Evolutionary conservation across 2,888 invertebrate species (phyloP), one percentile per base, ranked within the genome.

Genomic region (Nemurella pictetii): DNA sequence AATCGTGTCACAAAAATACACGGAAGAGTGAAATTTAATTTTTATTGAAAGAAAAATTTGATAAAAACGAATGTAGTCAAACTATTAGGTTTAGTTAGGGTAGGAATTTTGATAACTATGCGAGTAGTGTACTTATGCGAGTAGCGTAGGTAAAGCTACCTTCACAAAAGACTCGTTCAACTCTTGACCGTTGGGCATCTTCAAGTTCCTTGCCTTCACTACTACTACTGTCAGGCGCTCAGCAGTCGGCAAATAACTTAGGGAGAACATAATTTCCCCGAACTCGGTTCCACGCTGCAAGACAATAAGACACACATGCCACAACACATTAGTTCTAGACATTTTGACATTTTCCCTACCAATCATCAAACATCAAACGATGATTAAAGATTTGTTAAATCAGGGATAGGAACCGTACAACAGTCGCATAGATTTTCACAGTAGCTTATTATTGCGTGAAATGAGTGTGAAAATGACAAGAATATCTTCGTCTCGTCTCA

Each of bases 231-330:
- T 96, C 27, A 96, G 92, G 83, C 96, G 92, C 89, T 96, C 96
- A 9, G 96, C 96, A 2, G 96, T 96, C 26, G 96, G 96, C 86
- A 96, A 91, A 89, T 96, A 96, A 88, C 95, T 95, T 82, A 96
- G 89, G 0, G 96, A 96, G 89, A 96, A 95, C 94, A 96, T 94
- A 27, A 96, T 91, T 89, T 96, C 96, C 7, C 96, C 96, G 88
- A 94, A 93, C 88, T 94, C 94, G 4, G 94, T 93, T 28, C 93
- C 92, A 89, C 91, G 93, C 92, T 93, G 90, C 55, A 88, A 85
- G 75, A n/a, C 74, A 84, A 55, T 25, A 84, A 80, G 30, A 28
- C 26, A 75, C 32, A 55, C 9, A 55, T 29, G n/a, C 15, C 3
- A 78, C 3, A 27, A 27, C 28, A 20, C 9, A 7, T 77, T 20